phyloP scores from a whole-genome alignment of 1,140 invertebrate species.

The Drosophila parabipectinata region DNA sequence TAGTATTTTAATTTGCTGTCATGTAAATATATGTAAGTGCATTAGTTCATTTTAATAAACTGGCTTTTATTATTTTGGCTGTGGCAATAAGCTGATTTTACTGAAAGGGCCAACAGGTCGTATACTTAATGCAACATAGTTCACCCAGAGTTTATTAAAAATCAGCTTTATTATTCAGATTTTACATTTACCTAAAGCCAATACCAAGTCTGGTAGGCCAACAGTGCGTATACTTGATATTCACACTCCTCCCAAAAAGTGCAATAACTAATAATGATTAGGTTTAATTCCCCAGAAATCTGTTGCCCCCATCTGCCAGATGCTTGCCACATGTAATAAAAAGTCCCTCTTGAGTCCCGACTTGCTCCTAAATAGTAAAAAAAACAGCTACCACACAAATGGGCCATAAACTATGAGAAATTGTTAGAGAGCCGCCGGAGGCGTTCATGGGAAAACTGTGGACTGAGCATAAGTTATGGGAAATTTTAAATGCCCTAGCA shows the following conservation, averaged over 20 bases:
- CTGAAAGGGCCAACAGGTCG: not conserved
- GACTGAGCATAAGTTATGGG: slow-evolving; percentile 33
- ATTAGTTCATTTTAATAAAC: too few relatives aligned
- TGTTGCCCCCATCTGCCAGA: slow-evolving; percentile 39
- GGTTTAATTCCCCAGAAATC: slow-evolving; percentile 12
- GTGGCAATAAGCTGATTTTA: not conserved
- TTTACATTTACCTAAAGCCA: too few relatives aligned
- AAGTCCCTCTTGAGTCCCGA: slow-evolving; percentile 24
- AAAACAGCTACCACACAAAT: slow-evolving; percentile 24
- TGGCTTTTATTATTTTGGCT: too few relatives aligned
- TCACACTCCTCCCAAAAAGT: not conserved
- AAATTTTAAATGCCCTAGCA: slow-evolving; percentile 44
- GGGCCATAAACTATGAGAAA: slow-evolving; percentile 44
- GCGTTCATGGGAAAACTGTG: not conserved
- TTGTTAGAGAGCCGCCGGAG: slow-evolving; percentile 3
- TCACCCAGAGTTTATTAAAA: too few relatives aligned
- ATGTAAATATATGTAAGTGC: too few relatives aligned
- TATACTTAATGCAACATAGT: not conserved
- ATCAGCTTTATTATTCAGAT: too few relatives aligned
- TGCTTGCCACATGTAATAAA: slow-evolving; percentile 28
- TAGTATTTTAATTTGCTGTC: too few relatives aligned
- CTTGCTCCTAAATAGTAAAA: slow-evolving; percentile 20
- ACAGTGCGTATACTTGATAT: not conserved
- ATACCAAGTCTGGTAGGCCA: too few relatives aligned
- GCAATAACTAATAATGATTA: slow-evolving; percentile 1